phyloP scores from a whole-genome alignment of 1,140 invertebrate genomes.

The Heliconius congener region DNA sequence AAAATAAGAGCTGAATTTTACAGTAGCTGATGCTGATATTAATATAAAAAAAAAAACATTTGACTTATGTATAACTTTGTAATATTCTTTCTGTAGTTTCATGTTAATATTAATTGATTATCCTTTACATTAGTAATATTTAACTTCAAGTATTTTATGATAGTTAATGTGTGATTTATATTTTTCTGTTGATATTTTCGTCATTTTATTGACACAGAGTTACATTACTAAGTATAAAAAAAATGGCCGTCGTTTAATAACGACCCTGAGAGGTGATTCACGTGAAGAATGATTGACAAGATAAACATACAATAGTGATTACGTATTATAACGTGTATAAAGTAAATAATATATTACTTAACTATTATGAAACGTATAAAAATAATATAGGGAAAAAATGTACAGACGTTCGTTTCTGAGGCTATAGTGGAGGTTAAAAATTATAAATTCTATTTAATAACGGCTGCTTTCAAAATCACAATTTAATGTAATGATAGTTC shows the following conservation, averaged over 20 bases:
- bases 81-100: too few relatives aligned
- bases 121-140: neutral
- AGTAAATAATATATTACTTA: slow-evolving; percentile 13
- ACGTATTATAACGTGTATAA: slow-evolving; percentile 22
- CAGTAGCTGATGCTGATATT: too few relatives aligned
- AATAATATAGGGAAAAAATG: neutral
- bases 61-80: too few relatives aligned
- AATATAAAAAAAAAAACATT: too few relatives aligned
- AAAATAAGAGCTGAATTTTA: too few relatives aligned
- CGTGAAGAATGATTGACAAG: slow-evolving; percentile 24
- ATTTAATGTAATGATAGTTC: too few relatives aligned
- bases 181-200: neutral
- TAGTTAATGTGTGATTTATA: neutral
- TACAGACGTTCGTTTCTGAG: neutral
- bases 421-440: too few relatives aligned
- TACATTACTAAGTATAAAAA: neutral
- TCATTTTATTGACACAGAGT: neutral
- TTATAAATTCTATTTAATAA: too few relatives aligned
- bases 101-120: too few relatives aligned
- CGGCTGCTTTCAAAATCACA: too few relatives aligned
- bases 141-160: neutral
- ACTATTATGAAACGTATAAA: slow-evolving; percentile 6
- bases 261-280: slow-evolving; percentile 21
- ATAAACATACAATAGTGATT: slow-evolving; percentile 23
- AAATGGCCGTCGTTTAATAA: neutral